Evolutionary conservation across 2,113 vertebrate genomes (phyloP).

Genomic region (Theristicus caerulescens): DNA sequence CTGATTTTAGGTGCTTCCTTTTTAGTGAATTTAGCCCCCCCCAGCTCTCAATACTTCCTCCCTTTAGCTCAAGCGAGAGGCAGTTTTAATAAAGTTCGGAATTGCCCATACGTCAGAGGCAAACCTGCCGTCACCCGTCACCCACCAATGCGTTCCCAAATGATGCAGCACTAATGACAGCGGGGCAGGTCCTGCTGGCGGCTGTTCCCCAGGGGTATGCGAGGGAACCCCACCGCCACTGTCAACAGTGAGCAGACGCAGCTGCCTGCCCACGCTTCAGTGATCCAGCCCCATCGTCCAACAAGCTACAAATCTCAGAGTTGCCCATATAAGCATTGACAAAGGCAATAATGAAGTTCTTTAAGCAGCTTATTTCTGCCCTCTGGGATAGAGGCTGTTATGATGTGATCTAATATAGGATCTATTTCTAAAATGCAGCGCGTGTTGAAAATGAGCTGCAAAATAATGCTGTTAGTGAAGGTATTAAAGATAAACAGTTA

Average conservation of each 20-base stretch:
- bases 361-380: neutral
- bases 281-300: neutral
- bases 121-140: neutral
- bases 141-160: fast-evolving
- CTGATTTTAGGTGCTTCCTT: neutral
- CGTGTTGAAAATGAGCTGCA: neutral
- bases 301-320: neutral
- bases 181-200: fast-evolving
- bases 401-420: neutral
- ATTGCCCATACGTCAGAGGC: neutral
- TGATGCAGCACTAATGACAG: neutral
- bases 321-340: neutral
- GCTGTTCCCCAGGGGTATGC: fast-evolving
- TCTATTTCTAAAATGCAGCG: neutral
- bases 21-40: neutral
- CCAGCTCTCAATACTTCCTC: neutral
- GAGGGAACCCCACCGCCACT: fast-evolving
- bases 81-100: neutral
- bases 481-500: neutral
- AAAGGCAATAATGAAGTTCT: neutral
- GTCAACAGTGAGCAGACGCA: too few relatives aligned
- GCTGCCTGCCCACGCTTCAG: neutral
- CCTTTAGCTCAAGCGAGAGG: neutral
- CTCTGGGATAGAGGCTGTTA: neutral
- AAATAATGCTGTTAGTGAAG: neutral